Evolutionary conservation across 2,888 invertebrate species (phyloP), one percentile per base, ranked within the genome.

Genomic region (Linyphia triangularis): DNA sequence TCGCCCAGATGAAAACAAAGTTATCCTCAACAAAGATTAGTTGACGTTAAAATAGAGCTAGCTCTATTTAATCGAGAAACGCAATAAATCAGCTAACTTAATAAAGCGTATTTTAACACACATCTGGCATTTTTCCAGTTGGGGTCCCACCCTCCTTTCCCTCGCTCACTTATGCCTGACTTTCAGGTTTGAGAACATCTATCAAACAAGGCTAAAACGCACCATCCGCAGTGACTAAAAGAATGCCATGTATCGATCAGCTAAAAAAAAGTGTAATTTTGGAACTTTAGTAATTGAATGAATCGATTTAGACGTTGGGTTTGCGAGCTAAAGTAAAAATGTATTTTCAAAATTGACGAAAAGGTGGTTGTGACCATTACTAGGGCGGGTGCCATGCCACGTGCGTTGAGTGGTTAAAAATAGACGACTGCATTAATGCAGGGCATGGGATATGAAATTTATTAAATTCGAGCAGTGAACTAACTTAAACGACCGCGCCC

Each of bases 81-180:
- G 72, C 65, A 72, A 86, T 86, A 86, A 86, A 86, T 86, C 85
- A 86, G 78, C 79, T 61, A 72, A 73, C 85, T 72, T 79, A 79
- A 86, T 86, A 86, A 86, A 86, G 85, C 70, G 85, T 51, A 86
- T 86, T 86, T 86, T 79, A 86, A 86, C 85, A 86, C 72, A 78
- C 79, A 63, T 70, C 57, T 86, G 85, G 85, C 85, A 86, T 86
- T 86, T 86, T 79, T 86, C 85, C 85, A 86, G 79, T 73, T 72
- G 85, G 57, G 51, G 51, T 16, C 65, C 85, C 85, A 57, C 85
- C 85, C 85, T 67, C 63, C 59, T 82, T 43, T 77, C 43, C 37
- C 33, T 7, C 26, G 9, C 65, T 51, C 73, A 73, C 73, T 16
- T n/a, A 7, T 5, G 9, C 30, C 30, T 9, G 43, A 22, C 43